Percentiles rank a stretch among this genome's conserved stretches.
phyloP scores from a whole-genome alignment of 2,888 invertebrate genomes.

The Argyra leucocephala region DNA sequence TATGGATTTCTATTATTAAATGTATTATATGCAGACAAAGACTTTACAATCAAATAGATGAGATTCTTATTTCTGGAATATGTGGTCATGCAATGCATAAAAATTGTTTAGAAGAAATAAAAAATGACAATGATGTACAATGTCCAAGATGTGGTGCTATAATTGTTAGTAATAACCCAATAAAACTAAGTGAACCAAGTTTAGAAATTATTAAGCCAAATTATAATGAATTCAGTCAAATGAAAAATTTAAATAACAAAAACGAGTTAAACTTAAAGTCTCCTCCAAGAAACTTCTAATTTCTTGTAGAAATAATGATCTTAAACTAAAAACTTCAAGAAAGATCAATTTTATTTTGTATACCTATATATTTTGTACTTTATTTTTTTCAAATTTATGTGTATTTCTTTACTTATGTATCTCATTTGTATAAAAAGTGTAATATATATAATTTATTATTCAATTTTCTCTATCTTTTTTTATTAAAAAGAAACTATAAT shows the following conservation, averaged over 20 bases:
- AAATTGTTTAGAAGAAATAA: slow-evolving; percentile 28
- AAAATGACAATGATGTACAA: slow-evolving; percentile 22
- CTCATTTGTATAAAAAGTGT: no score
- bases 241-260: slow-evolving; percentile 20
- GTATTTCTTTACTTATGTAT: no score
- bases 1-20: slow-evolving; percentile 39
- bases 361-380: no score
- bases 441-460: no score
- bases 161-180: slow-evolving; percentile 26
- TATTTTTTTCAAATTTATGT: no score
- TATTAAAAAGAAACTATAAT: no score
- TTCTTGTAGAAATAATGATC: no score
- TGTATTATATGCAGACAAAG: slow-evolving; percentile 39
- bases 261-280: slow-evolving; percentile 38
- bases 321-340: no score
- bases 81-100: slow-evolving; percentile 42
- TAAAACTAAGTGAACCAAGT: slow-evolving; percentile 34
- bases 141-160: slow-evolving; percentile 37
- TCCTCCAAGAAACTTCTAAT: slow-evolving; percentile 38
- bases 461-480: no score
- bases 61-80: slow-evolving; percentile 33
- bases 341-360: no score
- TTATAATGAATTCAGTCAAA: slow-evolving; percentile 12
- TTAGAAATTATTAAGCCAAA: slow-evolving; percentile 26
- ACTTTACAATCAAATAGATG: slow-evolving; percentile 34